These are phyloP conservation scores for Epinotia brunnichana DNA, from an alignment of 2,888 invertebrate genomes.

Conservation along the genomic window DNA sequence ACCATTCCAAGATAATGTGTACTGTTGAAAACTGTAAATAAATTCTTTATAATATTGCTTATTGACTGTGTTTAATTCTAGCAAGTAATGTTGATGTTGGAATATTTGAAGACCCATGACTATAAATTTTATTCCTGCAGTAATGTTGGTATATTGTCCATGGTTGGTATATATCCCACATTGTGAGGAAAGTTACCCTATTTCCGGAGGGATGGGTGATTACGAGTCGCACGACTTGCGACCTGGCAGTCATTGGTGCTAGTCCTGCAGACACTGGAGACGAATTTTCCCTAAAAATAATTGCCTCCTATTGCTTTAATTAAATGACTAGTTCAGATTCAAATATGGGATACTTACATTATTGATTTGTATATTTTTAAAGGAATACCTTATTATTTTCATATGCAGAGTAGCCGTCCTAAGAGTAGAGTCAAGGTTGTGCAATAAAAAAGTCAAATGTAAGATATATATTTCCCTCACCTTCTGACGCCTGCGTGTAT, in stretches of 20 bases:
- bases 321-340: no score
- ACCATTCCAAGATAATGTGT: slow-evolving; percentile 7
- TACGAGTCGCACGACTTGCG: not conserved
- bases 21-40: not conserved
- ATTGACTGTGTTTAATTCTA: not conserved
- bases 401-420: no score
- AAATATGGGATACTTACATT: no score
- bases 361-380: no score
- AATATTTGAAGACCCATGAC: not conserved
- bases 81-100: not conserved
- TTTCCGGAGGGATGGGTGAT: not conserved
- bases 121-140: not conserved
- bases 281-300: not conserved
- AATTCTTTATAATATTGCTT: not conserved
- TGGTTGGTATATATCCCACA: not conserved
- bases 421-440: no score
- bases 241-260: not conserved
- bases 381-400: no score
- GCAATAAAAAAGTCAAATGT: no score
- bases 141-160: not conserved
- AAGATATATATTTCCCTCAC: no score
- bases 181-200: not conserved
- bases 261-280: not conserved
- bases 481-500: no score
- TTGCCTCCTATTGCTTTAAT: no score